Evolutionary conservation across 2,888 invertebrate genomes (phyloP).

Genomic region (Atrina japonica): DNA sequence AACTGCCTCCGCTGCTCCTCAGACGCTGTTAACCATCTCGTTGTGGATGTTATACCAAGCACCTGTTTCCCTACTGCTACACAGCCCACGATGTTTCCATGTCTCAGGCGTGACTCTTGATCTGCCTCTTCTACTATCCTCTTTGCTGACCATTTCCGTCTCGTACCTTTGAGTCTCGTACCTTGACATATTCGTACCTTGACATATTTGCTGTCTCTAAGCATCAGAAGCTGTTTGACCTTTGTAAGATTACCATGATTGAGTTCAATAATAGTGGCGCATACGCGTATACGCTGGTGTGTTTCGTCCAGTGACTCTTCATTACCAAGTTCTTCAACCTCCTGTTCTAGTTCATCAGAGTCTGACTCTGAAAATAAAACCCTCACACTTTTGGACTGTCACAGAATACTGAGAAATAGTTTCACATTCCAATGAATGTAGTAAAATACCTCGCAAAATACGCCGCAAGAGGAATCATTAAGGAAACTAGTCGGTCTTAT

Average conservation of each 20-base stretch:
- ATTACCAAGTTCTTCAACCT: too few species aligned
- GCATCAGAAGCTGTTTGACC: constrained; percentile 28
- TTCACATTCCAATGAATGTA: too few species aligned
- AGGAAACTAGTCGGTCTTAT: too few species aligned
- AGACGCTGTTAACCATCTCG: neutral
- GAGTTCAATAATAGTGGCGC: too few species aligned
- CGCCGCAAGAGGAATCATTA: too few species aligned
- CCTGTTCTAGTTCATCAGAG: too few species aligned
- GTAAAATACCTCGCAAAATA: too few species aligned
- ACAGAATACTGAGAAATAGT: too few species aligned
- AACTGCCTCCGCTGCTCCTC: constrained; percentile 3
- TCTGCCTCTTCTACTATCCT: constrained; percentile 17
- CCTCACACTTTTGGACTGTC: too few species aligned
- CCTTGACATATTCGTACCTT: neutral
- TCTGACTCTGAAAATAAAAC: too few species aligned
- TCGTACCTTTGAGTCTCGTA: constrained; percentile 9
- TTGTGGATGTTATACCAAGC: neutral
- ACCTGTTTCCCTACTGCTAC: neutral
- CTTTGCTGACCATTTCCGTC: constrained; percentile 27
- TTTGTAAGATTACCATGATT: constrained; percentile 45
- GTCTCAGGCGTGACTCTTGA: constrained; percentile 22
- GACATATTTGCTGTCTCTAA: constrained; percentile 24
- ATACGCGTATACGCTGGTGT: too few species aligned
- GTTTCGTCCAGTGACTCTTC: too few species aligned
- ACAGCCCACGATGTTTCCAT: constrained; percentile 20